Evolutionary conservation across 2,888 invertebrate species (phyloP).

Genomic region (Cosmopolites sordidus): DNA sequence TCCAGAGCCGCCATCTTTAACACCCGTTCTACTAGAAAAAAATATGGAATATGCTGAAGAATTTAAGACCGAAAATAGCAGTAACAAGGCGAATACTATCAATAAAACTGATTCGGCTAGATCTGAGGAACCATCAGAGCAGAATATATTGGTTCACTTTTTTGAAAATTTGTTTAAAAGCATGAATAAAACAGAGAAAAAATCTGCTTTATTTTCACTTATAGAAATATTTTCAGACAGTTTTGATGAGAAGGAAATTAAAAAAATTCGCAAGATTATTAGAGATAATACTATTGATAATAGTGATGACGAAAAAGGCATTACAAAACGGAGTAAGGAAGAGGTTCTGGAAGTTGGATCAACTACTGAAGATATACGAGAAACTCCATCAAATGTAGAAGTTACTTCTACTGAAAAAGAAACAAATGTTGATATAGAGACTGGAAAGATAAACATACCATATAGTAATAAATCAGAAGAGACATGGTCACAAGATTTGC

Average conservation of each 20-base stretch:
- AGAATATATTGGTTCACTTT: constrained; percentile 37
- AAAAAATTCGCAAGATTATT: constrained; percentile 57
- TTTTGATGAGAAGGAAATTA: constrained; percentile 44
- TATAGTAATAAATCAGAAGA: too few species aligned
- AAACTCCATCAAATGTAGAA: not conserved
- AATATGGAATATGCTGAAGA: not conserved
- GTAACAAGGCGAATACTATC: constrained; percentile 7
- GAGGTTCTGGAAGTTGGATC: constrained; percentile 23
- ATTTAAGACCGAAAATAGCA: constrained; percentile 6
- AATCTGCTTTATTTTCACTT: constrained; percentile 35
- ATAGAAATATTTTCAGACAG: constrained; percentile 38
- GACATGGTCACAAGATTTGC: not conserved
- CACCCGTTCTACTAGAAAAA: not conserved
- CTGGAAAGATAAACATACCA: too few species aligned
- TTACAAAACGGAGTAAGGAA: constrained; percentile 9
- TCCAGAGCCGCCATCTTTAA: too few species aligned
- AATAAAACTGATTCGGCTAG: constrained; percentile 13
- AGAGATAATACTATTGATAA: constrained; percentile 56
- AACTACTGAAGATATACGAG: constrained; percentile 27
- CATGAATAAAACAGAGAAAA: constrained; percentile 37
- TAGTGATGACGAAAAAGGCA: constrained; percentile 41
- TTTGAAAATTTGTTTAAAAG: constrained; percentile 37
- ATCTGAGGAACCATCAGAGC: constrained; percentile 30
- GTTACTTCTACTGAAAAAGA: constrained; percentile 1
- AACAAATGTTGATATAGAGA: constrained; percentile 28